Evolutionary conservation across 1,140 invertebrate genomes (phyloP).

Genomic region (Episyrphus balteatus): DNA sequence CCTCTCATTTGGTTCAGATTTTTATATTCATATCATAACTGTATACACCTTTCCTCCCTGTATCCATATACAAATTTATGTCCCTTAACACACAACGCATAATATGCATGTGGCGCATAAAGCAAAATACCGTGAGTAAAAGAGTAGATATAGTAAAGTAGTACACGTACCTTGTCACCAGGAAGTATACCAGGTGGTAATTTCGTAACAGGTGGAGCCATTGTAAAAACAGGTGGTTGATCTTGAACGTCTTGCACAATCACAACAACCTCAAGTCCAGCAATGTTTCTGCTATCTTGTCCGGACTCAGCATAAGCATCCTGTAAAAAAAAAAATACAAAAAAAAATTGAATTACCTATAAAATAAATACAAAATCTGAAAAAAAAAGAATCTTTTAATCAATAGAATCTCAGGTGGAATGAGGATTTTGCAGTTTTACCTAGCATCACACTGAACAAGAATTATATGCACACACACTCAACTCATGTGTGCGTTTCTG

Average conservation of each 20-base stretch:
- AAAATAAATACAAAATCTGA: background rate
- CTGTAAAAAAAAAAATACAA: constrained; percentile 39
- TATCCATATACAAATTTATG: no score
- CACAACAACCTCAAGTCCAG: constrained; percentile 64
- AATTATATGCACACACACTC: no score
- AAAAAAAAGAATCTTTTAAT: background rate
- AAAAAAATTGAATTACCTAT: background rate
- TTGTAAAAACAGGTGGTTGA: constrained; percentile 70
- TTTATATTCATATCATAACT: no score
- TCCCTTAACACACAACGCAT: no score
- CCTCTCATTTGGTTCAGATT: no score
- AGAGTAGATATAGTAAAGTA: background rate
- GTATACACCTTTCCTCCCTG: no score
- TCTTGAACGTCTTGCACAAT: constrained; percentile 78
- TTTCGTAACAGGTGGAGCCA: constrained; percentile 67
- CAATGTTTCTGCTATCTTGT: constrained; percentile 75
- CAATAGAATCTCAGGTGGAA: no score
- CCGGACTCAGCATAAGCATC: constrained; percentile 71
- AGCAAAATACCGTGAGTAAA: no score
- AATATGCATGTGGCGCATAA: no score
- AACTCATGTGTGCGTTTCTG: no score
- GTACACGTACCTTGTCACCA: constrained; percentile 44
- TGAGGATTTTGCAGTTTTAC: no score
- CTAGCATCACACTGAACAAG: no score
- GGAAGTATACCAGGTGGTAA: constrained; percentile 50